Conservation (phyloP, 2,888 invertebrate species). For the Argynnis bischoffii region DNA sequence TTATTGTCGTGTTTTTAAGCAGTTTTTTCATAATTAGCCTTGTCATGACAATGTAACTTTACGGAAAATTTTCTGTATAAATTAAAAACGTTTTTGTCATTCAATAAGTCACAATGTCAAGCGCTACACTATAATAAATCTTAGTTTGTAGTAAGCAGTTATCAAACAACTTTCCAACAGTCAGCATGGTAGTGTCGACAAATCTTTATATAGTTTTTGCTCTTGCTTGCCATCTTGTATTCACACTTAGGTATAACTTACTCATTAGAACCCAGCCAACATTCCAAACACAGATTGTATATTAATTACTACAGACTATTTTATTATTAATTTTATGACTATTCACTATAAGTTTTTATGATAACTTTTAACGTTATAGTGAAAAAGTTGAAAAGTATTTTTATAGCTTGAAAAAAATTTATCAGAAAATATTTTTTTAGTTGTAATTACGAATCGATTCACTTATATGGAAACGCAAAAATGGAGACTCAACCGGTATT, state of each 20-base stretch:
- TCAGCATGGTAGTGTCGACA: constrained; percentile 9
- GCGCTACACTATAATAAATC: constrained; percentile 8
- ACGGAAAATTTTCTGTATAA: neutral
- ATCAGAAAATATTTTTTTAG: neutral
- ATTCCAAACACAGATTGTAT: constrained; percentile 8
- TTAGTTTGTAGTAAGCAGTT: constrained; percentile 13
- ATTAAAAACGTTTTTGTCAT: constrained; percentile 7
- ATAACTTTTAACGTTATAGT: too few relatives aligned
- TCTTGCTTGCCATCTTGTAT: constrained; percentile 11
- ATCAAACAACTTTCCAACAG: constrained; percentile 8
- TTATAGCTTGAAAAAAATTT: neutral
- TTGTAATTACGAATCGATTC: too few relatives aligned
- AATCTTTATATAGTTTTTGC: constrained; percentile 17
- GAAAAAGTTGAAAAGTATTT: neutral
- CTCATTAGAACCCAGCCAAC: constrained; percentile 9
- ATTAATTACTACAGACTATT: too few relatives aligned
- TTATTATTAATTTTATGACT: too few relatives aligned
- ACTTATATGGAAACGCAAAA: too few relatives aligned
- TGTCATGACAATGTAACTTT: constrained; percentile 1
- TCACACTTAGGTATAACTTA: too few relatives aligned
- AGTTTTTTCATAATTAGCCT: neutral
- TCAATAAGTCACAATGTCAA: constrained; percentile 27
- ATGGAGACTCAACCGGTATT: too few relatives aligned
- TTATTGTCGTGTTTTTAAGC: too few relatives aligned
- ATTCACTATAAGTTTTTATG: too few relatives aligned